phyloP scores from a whole-genome alignment of 2,797 vertebrate genomes.

The Sebastes reedi region DNA sequence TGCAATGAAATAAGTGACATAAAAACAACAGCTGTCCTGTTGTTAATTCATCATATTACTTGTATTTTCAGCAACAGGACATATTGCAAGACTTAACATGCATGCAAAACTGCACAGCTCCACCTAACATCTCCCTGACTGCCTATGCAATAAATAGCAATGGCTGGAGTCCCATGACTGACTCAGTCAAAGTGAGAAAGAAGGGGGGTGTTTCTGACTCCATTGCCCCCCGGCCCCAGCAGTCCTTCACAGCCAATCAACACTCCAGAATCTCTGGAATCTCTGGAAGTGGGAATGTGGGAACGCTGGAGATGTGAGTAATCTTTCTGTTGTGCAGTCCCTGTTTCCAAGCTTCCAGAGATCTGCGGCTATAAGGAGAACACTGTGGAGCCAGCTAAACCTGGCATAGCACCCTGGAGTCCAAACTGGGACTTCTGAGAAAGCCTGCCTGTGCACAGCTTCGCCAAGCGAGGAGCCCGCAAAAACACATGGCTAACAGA shows the following conservation, averaged over 20 bases:
- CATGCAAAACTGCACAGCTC: constrained; percentile 67
- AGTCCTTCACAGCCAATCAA: constrained; percentile 47
- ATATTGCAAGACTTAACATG: neutral
- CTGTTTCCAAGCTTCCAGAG: constrained; percentile 61
- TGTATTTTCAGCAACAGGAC: neutral
- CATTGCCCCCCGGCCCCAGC: constrained; percentile 24
- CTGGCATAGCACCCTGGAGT: constrained; percentile 49
- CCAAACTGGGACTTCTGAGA: constrained; percentile 63
- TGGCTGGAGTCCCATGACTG: constrained; percentile 84
- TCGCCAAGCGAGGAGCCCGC: constrained; percentile 12
- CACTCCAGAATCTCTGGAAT: constrained; percentile 67
- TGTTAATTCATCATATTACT: neutral
- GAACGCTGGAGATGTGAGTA: constrained; percentile 58
- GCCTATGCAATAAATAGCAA: constrained; percentile 86
- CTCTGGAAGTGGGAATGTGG: constrained; percentile 67
- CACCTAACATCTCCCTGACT: constrained; percentile 83
- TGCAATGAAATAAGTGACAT: neutral
- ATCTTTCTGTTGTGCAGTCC: constrained; percentile 60
- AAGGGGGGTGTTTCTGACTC: constrained; percentile 19
- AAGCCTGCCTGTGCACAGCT: constrained; percentile 25
- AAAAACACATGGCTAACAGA: constrained; percentile 24
- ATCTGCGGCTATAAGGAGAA: constrained; percentile 62
- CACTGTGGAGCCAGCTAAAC: constrained; percentile 58
- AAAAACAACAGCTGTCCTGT: neutral
- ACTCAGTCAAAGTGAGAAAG: constrained; percentile 41